Percentiles rank a stretch among this genome's conserved stretches.
Conservation (phyloP, 2,888 invertebrate species). For the Drosophila dives region DNA sequence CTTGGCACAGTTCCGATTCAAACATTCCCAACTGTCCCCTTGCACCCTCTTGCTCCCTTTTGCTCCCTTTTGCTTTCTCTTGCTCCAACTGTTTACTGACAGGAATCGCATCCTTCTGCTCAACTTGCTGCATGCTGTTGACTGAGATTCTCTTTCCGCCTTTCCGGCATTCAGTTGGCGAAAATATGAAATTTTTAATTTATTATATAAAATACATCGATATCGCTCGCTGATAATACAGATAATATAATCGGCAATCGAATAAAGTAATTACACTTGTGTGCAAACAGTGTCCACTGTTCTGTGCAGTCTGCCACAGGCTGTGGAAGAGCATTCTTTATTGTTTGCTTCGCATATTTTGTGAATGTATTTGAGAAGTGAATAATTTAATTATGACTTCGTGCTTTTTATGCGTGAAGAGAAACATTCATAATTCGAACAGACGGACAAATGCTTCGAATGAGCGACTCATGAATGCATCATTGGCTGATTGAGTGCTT, state of each 20-base stretch:
- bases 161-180: not conserved
- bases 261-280: not conserved
- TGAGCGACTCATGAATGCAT: slow-evolving; percentile 15
- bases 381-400: slow-evolving; percentile 59
- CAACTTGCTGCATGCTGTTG: slow-evolving; percentile 1
- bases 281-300: not conserved
- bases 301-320: not conserved
- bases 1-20: slow-evolving; percentile 29
- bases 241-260: too few relatives aligned
- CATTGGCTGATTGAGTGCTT: slow-evolving; percentile 13
- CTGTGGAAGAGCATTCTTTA: not conserved
- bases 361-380: slow-evolving; percentile 31
- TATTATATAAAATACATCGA: not conserved
- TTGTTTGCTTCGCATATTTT: slow-evolving; percentile 17
- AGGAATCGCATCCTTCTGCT: slow-evolving; percentile 4
- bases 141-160: not conserved
- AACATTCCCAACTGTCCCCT: not conserved
- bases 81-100: not conserved
- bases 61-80: not conserved
- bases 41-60: not conserved
- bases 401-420: slow-evolving; percentile 31
- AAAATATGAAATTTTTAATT: not conserved
- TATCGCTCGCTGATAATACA: not conserved
- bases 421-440: slow-evolving; percentile 37
- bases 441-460: slow-evolving; percentile 24